phyloP scores from a whole-genome alignment of 2,888 invertebrate genomes.

The Cephus spinipes region DNA sequence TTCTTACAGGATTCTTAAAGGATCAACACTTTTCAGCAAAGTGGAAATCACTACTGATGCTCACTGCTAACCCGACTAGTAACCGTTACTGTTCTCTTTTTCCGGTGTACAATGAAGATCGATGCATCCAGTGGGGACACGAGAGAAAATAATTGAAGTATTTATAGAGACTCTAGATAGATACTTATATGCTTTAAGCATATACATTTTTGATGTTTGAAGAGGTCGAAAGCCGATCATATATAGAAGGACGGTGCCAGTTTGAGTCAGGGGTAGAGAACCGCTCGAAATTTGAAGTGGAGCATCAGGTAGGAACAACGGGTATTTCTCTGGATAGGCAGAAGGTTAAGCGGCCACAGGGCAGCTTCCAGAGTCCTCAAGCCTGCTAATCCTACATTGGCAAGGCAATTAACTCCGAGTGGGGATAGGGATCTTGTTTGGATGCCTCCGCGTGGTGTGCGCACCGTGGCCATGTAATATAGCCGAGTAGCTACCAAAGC shows the following conservation, averaged over 20 bases:
- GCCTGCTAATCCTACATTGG: conserved; percentile 54
- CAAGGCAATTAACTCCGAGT: conserved; percentile 56
- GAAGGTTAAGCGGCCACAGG: conserved; percentile 21
- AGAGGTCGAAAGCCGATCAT: not conserved
- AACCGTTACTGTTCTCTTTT: not conserved
- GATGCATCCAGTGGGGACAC: not conserved
- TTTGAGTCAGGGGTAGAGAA: not conserved
- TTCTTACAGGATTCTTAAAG: not conserved
- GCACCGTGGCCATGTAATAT: conserved; percentile 43
- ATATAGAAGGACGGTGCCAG: not conserved
- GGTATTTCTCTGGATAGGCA: conserved; percentile 15
- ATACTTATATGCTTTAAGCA: not conserved
- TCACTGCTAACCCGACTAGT: not conserved
- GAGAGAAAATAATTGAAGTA: not conserved
- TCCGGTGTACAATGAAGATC: not conserved
- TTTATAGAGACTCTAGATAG: not conserved
- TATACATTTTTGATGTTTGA: not conserved
- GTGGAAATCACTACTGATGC: not conserved
- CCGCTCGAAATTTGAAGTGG: not conserved
- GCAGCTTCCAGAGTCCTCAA: conserved; percentile 32
- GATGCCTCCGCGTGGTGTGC: conserved; percentile 29
- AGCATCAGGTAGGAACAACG: not conserved
- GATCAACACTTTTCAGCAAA: not conserved
- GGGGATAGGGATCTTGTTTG: conserved; percentile 46
- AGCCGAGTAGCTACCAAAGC: conserved; percentile 33